These are phyloP conservation scores for Anas platyrhynchos DNA, from an alignment of 2,113 vertebrate genomes.

Conservation along the genomic window DNA sequence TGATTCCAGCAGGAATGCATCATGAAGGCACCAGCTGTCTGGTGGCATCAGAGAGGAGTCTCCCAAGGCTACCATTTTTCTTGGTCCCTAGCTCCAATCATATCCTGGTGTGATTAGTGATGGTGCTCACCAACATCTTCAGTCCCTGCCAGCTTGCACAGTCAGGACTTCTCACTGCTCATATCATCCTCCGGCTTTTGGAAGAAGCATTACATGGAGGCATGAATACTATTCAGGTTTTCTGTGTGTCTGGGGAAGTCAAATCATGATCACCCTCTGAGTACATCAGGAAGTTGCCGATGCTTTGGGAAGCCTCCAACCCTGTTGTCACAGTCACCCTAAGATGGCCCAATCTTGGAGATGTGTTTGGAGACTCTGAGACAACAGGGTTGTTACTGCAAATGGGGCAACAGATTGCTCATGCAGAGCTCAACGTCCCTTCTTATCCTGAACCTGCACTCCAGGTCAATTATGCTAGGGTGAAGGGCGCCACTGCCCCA, in stretches of 20 bases:
- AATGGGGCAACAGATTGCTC: not conserved
- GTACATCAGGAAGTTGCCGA: not conserved
- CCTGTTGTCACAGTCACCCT: not conserved
- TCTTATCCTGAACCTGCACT: not conserved
- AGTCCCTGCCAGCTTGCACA: not conserved
- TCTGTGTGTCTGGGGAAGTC: not conserved
- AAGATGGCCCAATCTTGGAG: not conserved
- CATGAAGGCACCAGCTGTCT: not conserved
- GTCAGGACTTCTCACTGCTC: not conserved
- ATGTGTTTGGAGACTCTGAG: not conserved
- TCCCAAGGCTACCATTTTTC: not conserved
- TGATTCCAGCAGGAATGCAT: not conserved
- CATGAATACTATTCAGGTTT: not conserved
- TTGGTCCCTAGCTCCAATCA: not conserved
- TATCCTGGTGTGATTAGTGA: not conserved
- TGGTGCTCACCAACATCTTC: not conserved
- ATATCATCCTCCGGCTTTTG: not conserved
- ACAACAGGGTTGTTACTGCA: not conserved
- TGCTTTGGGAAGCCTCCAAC: not conserved
- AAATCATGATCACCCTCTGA: not conserved
- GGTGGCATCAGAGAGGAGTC: not conserved
- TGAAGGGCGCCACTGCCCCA: not conserved
- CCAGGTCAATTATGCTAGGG: not conserved
- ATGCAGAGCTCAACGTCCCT: not conserved
- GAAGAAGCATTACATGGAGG: not conserved